phyloP scores from a whole-genome alignment of 2,113 vertebrate genomes.

The Mirza zaza region DNA sequence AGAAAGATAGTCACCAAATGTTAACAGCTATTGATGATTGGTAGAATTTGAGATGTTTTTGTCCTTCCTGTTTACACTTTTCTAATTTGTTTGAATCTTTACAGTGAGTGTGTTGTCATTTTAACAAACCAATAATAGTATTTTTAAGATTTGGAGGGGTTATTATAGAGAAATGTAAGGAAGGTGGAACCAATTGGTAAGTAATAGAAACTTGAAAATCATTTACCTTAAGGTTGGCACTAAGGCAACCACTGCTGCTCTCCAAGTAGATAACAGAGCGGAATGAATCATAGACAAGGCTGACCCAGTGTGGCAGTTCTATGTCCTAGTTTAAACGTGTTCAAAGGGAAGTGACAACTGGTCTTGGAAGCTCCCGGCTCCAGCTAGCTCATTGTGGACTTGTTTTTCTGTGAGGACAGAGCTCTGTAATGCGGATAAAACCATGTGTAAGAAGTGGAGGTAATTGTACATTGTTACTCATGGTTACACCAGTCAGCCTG shows the following conservation, averaged over 20 bases:
- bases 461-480: background rate
- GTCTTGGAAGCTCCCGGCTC: background rate
- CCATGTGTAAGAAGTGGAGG: background rate
- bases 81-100: slow-evolving; percentile 30
- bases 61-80: background rate
- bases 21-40: background rate
- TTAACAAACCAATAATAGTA: slow-evolving; percentile 6
- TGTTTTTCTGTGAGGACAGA: slow-evolving; percentile 16
- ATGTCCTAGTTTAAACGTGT: background rate
- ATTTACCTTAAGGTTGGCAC: background rate
- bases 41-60: background rate
- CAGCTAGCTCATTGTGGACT: background rate
- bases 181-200: background rate
- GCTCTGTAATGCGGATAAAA: background rate
- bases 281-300: background rate
- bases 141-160: background rate
- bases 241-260: background rate
- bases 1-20: background rate
- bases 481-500: background rate
- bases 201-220: background rate
- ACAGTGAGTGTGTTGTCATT: background rate
- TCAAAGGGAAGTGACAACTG: background rate
- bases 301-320: background rate
- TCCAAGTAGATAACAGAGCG: background rate
- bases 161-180: background rate